These are phyloP conservation scores for Alentia gelatinosa DNA, from an alignment of 2,888 invertebrate species.

Conservation along the genomic window DNA sequence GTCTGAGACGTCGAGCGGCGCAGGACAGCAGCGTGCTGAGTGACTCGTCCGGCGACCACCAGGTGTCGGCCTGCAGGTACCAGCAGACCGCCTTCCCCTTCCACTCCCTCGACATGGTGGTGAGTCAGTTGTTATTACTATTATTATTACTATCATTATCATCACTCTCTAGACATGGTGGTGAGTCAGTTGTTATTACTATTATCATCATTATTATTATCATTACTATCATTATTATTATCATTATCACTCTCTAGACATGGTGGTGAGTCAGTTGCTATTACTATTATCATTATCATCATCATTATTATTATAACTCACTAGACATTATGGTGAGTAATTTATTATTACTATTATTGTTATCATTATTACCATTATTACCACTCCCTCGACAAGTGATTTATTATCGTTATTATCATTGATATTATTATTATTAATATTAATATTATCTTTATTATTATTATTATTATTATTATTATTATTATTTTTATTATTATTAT, in stretches of 20 bases:
- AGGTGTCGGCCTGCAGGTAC: not conserved
- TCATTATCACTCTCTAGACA: not conserved
- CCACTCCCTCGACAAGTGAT: not conserved
- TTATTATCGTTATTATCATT: not conserved
- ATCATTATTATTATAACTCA: not conserved
- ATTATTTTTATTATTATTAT: not conserved
- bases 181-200: not conserved
- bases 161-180: not conserved
- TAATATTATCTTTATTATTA: not conserved
- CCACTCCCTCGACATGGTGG: not conserved
- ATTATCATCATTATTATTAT: not conserved
- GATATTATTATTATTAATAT: not conserved
- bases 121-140: not conserved
- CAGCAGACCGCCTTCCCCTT: not conserved
- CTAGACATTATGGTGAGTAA: not conserved
- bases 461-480: not conserved
- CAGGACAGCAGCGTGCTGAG: not conserved
- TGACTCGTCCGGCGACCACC: not conserved
- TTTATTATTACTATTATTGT: not conserved
- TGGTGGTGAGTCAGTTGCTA: not conserved
- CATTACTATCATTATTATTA: not conserved
- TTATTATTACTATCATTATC: not conserved
- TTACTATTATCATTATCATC: not conserved
- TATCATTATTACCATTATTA: not conserved
- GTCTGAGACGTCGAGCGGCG: not conserved